Percentiles rank a stretch among this genome's conserved stretches.
These are phyloP conservation scores for Micromussa lordhowensis DNA, from an alignment of 92 coral and sea anemone species.

Conservation along the genomic window DNA sequence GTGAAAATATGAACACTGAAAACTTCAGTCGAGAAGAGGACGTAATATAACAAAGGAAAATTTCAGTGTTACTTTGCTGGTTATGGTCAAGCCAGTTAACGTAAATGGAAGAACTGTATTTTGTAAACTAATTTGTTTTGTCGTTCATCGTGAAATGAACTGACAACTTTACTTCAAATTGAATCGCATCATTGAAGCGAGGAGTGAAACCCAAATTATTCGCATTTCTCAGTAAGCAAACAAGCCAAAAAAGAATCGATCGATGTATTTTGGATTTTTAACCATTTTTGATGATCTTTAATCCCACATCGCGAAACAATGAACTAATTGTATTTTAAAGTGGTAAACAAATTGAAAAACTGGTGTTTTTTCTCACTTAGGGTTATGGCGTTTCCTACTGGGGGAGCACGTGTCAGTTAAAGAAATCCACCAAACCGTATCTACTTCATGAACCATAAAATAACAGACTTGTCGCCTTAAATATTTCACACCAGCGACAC, in stretches of 20 bases:
- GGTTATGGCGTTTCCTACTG: neutral
- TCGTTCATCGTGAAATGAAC: neutral
- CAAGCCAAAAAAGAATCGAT: neutral
- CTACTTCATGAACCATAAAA: neutral
- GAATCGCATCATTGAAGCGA: conserved; percentile 46
- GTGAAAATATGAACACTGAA: neutral
- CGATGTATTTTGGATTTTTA: neutral
- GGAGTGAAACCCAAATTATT: neutral
- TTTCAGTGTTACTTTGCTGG: neutral
- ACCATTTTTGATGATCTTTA: neutral
- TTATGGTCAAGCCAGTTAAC: neutral
- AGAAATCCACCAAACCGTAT: conserved; percentile 13
- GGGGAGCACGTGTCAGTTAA: conserved; percentile 2
- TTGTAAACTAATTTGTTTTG: neutral
- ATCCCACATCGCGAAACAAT: conserved; percentile 8
- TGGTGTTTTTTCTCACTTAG: neutral
- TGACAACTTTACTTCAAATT: neutral
- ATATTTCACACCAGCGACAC: conserved; percentile 10
- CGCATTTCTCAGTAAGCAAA: conserved; percentile 3
- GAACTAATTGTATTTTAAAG: neutral
- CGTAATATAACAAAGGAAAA: neutral
- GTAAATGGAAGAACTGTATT: neutral
- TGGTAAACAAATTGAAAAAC: neutral
- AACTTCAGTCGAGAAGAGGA: neutral
- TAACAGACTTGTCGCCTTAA: neutral